Conservation (phyloP, 2,888 invertebrate species). For the Drosophila aldrichi region DNA sequence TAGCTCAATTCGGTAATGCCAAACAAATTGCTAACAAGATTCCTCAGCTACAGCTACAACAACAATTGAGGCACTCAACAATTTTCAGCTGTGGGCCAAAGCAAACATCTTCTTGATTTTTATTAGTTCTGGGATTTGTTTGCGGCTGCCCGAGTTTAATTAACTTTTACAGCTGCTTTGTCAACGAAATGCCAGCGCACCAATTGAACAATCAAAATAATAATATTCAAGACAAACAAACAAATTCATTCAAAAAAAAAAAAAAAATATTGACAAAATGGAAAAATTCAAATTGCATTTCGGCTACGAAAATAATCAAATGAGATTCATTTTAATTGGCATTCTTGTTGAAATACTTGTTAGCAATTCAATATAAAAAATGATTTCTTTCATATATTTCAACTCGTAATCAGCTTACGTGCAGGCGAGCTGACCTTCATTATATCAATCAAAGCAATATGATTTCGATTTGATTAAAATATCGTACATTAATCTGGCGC, state of each 20-base stretch:
- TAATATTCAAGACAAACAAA: conserved; percentile 7
- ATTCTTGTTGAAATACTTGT: neutral
- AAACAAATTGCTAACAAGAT: conserved; percentile 7
- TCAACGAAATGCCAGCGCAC: conserved; percentile 25
- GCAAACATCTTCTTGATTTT: conserved; percentile 35
- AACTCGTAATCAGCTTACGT: conserved; percentile 4
- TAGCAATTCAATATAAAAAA: neutral
- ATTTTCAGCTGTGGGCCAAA: neutral
- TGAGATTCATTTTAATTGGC: conserved; percentile 14
- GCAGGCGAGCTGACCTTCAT: neutral
- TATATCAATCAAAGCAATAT: neutral
- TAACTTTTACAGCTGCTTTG: conserved; percentile 47
- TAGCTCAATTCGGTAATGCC: conserved; percentile 4
- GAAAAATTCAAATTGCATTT: conserved; percentile 24
- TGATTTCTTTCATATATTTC: neutral
- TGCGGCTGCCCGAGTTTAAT: conserved; percentile 50
- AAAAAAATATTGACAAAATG: conserved; percentile 24
- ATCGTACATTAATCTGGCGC: neutral
- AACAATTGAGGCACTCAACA: conserved; percentile 8
- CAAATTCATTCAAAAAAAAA: conserved; percentile 12
- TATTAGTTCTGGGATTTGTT: conserved; percentile 62
- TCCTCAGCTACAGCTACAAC: neutral
- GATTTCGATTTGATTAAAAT: neutral
- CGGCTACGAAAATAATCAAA: neutral
- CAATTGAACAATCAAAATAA: conserved; percentile 34